Evolutionary conservation across 2,797 vertebrate species (phyloP), one percentile per base, ranked within the genome.

Genomic region (Melanotaenia boesemani): DNA sequence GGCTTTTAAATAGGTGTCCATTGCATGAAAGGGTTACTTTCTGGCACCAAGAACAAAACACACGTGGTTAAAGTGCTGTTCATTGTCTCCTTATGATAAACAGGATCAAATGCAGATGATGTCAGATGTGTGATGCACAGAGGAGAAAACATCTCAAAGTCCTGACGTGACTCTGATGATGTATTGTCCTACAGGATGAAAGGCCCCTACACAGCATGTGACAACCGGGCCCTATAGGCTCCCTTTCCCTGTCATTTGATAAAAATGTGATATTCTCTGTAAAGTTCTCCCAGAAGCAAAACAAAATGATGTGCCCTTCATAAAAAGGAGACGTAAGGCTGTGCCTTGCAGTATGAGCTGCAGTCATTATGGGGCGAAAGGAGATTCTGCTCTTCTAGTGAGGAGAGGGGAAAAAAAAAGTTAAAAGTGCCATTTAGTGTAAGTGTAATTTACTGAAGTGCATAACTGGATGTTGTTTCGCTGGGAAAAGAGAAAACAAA

Each of bases 311-410:
- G 34, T 69, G 56, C 30, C 67, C 67, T 69, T 62, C 52, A 61
- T 52, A 60, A 60, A 22, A 70, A 61, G 46, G 54, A 61, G 46
- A 61, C 61, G 57, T 54, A 70, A 61, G 37, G 57, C 48, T 12
- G 22, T 52, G 57, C 67, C 67, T 24, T 37, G 37, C 34, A 1
- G 64, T 37, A 37, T 37, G 39, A 41, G 39, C 39, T 41, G 39
- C 39, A 41, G 39, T 41, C 39, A 15, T 41, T 3, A 41, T 41
- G 39, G 39, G 39, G 39, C 13, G 39, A 41, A 41, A 41, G 39
- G 39, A 41, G 39, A 41, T 13, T 41, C 39, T 60, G 44, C 18
- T 34, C 58, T 70, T 60, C 22, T 36, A 20, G 30, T 59, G 30
- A 24, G 24, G 58, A 39, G 16, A 26, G 18, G 18, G 20, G 11